Evolutionary conservation across 2,113 vertebrate genomes (phyloP).

Genomic region (Embiotoca jacksoni): DNA sequence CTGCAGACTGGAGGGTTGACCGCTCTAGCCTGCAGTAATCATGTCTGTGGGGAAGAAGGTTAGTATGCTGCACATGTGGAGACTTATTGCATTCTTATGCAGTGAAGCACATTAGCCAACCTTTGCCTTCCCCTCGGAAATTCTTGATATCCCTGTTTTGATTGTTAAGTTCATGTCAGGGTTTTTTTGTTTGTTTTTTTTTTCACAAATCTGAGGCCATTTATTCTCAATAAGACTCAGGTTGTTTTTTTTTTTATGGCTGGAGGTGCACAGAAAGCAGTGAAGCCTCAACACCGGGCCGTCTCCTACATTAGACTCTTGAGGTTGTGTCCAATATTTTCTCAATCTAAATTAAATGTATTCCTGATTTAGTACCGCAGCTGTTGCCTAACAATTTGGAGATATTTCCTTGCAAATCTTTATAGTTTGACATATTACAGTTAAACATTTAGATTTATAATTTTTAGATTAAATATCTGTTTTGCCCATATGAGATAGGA

Average conservation of each 20-base stretch:
- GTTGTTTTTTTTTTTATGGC: slow-evolving; percentile 18
- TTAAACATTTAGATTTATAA: not conserved
- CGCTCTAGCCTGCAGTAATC: slow-evolving; percentile 45
- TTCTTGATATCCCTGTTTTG: slow-evolving; percentile 63
- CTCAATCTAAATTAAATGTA: slow-evolving; percentile 25
- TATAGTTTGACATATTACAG: slow-evolving; percentile 15
- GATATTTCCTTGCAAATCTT: slow-evolving; percentile 16
- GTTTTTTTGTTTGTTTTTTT: slow-evolving; percentile 42
- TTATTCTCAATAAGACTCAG: slow-evolving; percentile 41
- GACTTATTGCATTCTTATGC: slow-evolving; percentile 66
- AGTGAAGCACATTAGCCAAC: slow-evolving; percentile 65
- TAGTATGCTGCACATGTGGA: slow-evolving; percentile 65
- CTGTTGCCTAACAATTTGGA: not conserved
- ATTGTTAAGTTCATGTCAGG: slow-evolving; percentile 68
- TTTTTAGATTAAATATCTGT: not conserved
- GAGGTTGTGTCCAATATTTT: slow-evolving; percentile 29
- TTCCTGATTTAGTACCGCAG: slow-evolving; percentile 1
- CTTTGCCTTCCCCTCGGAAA: slow-evolving; percentile 59
- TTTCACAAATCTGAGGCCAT: slow-evolving; percentile 36
- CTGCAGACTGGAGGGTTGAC: slow-evolving; percentile 30
- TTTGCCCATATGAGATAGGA: no score
- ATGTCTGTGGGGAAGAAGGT: slow-evolving; percentile 53
- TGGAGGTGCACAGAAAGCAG: slow-evolving; percentile 18
- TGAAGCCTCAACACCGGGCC: slow-evolving; percentile 12
- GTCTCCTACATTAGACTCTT: slow-evolving; percentile 28